Evolutionary conservation across 2,888 invertebrate genomes (phyloP), one percentile per base, ranked within the genome.

Genomic region (Cryptus viduatorius): DNA sequence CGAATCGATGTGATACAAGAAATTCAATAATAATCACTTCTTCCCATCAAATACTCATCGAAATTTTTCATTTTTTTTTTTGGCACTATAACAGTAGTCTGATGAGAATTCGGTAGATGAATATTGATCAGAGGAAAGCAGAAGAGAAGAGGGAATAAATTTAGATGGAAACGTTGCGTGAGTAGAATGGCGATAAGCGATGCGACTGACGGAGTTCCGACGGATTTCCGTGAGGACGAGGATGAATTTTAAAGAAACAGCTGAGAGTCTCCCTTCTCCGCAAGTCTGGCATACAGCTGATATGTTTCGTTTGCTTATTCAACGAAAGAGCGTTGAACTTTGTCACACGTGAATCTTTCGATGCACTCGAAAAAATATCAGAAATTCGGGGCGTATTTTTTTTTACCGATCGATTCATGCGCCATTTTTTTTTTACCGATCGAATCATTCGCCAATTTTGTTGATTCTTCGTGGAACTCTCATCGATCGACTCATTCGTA

Each of bases 201-300:
- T 64, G 73, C 14, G 71, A 73, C 75, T 72, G 84, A 37, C 89
- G 89, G 90, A 91, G 89, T 89, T 80, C 59, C 71, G 84, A 86
- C 82, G 86, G 85, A 92, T 91, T 91, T 92, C 90, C 90, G 91
- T 86, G 87, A 83, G 86, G 89, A 88, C 72, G 56, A 79, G 76
- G 59, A 82, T 84, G 90, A 92, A 92, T 92, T 81, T 90, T 90
- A 90, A 92, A 86, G 85, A 85, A 88, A 89, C 87, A 88, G 90
- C 90, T 89, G 89, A 87, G 89, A 87, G 85, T 83, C 87, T 86
- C 87, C 37, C 85, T 85, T 87, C 87, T 84, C 82, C 59, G 48
- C 24, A 65, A 71, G 65, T 59, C 50, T 42, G 14, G 19, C 46
- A 16, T 75, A 65, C 82, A 56, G 82, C 77, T 81, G 83, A 79